phyloP scores from a whole-genome alignment of 1,140 invertebrate species.

The Brachionus manjavacas region DNA sequence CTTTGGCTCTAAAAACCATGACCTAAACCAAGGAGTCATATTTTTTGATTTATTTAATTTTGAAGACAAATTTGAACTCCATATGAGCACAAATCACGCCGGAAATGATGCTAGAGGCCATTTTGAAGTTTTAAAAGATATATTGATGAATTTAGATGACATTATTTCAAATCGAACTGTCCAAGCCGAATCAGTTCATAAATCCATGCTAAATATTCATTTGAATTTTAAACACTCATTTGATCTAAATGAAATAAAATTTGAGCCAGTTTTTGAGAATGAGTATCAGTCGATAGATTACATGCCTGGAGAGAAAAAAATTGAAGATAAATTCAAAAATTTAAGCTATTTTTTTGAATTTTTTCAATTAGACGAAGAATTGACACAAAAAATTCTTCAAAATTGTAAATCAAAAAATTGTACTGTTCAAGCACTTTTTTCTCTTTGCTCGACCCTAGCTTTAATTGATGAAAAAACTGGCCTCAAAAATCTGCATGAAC shows the following conservation, averaged over 20 bases:
- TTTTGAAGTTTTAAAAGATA: neutral
- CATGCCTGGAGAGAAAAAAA: neutral
- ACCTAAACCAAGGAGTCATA: neutral
- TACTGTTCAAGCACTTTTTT: slow-evolving; percentile 6
- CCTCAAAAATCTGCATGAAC: neutral
- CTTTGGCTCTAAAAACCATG: neutral
- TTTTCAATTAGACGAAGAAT: slow-evolving; percentile 11
- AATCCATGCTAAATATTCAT: neutral
- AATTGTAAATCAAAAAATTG: slow-evolving; percentile 29
- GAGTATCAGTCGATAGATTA: neutral
- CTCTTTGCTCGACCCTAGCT: neutral
- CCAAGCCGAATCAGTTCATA: neutral
- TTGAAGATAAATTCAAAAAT: slow-evolving; percentile 7
- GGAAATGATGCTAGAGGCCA: neutral
- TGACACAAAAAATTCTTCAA: neutral
- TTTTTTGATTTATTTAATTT: neutral
- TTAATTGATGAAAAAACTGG: neutral
- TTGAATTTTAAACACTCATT: neutral
- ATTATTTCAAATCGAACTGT: neutral
- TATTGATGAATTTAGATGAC: neutral
- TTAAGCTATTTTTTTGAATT: slow-evolving; percentile 20
- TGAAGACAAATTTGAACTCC: neutral
- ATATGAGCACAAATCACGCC: neutral
- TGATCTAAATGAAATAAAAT: neutral
- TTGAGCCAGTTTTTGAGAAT: neutral